Conservation (phyloP, 2,113 vertebrate species). For the Oncorhynchus masou region DNA sequence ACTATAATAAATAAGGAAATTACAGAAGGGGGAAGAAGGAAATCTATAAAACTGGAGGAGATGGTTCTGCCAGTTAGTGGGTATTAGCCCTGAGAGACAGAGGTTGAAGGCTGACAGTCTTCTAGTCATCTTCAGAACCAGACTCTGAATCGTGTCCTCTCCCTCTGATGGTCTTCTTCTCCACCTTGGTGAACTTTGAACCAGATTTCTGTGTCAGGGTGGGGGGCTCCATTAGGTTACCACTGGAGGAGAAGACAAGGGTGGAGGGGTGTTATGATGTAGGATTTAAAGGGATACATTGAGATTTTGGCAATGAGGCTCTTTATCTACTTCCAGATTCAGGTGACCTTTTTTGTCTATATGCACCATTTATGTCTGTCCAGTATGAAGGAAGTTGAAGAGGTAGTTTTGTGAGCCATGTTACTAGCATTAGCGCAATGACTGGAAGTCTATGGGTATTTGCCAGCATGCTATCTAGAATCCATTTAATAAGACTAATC, state of each 20-base stretch:
- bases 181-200: constrained; percentile 88
- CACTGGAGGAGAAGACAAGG: constrained; percentile 70
- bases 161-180: constrained; percentile 94
- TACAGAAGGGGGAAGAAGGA: neutral
- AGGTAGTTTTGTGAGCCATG: no score
- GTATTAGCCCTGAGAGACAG: constrained; percentile 52
- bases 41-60: constrained; percentile 8
- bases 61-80: constrained; percentile 11
- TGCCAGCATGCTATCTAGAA: no score
- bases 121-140: constrained; percentile 86
- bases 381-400: no score
- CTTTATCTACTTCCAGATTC: no score
- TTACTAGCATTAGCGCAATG: no score
- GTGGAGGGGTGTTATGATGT: neutral
- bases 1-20: constrained; percentile 6
- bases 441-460: no score
- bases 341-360: no score
- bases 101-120: constrained; percentile 8
- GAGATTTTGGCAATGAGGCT: no score
- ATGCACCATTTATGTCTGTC: no score
- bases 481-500: no score
- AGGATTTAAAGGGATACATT: no score
- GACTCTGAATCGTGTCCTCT: constrained; percentile 90
- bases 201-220: constrained; percentile 80
- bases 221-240: constrained; percentile 91